Percentiles rank a stretch among this genome's conserved stretches.
These are phyloP conservation scores for Ceyx melanurus DNA, from an alignment of 2,113 vertebrate genomes.

Conservation along the genomic window DNA sequence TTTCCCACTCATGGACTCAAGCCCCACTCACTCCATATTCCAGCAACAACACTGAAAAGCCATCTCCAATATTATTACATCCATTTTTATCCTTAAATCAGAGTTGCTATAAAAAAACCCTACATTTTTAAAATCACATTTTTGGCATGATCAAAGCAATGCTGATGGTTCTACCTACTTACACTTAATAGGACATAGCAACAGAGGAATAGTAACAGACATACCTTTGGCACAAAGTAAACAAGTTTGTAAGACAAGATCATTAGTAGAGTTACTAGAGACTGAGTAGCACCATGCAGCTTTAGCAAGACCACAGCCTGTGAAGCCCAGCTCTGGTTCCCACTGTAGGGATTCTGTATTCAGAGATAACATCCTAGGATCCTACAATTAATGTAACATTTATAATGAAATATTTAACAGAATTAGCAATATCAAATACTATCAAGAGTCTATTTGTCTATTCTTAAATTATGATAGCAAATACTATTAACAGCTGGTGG, in stretches of 20 bases:
- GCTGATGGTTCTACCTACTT: not conserved
- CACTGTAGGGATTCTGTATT: slow-evolving; percentile 21
- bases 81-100: not conserved
- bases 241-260: slow-evolving; percentile 32
- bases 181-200: not conserved
- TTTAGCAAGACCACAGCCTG: slow-evolving; percentile 9
- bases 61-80: not conserved
- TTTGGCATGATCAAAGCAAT: not conserved
- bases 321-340: slow-evolving; percentile 21
- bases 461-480: not conserved
- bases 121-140: not conserved
- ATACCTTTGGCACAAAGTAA: not conserved
- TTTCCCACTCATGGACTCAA: not conserved
- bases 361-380: slow-evolving; percentile 7
- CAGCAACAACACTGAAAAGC: not conserved
- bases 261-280: slow-evolving; percentile 8
- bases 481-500: not conserved
- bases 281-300: slow-evolving; percentile 9
- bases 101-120: not conserved
- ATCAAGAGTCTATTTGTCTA: not conserved
- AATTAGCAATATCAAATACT: not conserved
- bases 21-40: not conserved
- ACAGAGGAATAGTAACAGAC: slow-evolving; percentile 8
- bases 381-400: not conserved
- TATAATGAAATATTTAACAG: not conserved